Percentiles rank a stretch among this genome's conserved stretches.
phyloP scores from a whole-genome alignment of 2,113 vertebrate species.

The Upupa epops region DNA sequence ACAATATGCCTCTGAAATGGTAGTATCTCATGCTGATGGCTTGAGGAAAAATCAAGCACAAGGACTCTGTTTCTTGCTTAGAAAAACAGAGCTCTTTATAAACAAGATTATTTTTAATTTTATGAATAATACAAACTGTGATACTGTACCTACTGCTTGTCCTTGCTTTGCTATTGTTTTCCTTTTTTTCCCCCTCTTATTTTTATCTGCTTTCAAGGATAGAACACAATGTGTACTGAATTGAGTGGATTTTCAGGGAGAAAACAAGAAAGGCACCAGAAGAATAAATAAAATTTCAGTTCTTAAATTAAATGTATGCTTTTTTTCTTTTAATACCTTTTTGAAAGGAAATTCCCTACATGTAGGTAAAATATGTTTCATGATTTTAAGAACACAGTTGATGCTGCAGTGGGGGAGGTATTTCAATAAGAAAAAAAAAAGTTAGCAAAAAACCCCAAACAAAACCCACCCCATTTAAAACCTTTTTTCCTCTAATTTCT shows the following conservation, averaged over 20 bases:
- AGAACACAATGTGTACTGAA: neutral
- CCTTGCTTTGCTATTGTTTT: neutral
- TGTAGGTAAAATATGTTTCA: neutral
- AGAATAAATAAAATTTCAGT: neutral
- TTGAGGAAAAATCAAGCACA: neutral
- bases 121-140: neutral
- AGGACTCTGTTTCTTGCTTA: neutral
- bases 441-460: neutral
- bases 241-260: neutral
- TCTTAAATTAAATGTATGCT: neutral
- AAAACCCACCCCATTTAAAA: neutral
- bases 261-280: neutral
- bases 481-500: neutral
- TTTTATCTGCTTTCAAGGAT: neutral
- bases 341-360: neutral
- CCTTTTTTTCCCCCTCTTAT: neutral
- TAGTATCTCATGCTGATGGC: neutral
- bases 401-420: rapidly evolving
- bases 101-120: neutral
- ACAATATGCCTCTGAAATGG: neutral
- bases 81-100: neutral
- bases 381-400: neutral
- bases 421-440: neutral
- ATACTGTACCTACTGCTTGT: neutral
- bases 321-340: neutral